Conservation (phyloP, 2,888 invertebrate genomes). For the Fissipunctia ypsillon region DNA sequence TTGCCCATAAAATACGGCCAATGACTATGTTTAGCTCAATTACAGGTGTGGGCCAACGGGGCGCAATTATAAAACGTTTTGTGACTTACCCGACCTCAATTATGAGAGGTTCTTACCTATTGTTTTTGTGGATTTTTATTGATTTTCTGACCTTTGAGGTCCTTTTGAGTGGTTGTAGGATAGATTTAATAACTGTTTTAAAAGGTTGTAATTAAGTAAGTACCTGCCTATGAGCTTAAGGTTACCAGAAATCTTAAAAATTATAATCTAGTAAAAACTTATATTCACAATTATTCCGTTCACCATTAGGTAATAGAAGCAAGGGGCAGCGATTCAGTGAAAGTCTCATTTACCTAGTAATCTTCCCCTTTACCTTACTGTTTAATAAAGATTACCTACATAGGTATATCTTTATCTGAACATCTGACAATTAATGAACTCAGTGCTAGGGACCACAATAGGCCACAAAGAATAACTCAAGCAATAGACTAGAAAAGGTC, state of each 20-base stretch:
- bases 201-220: constrained; percentile 25
- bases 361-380: too few species aligned
- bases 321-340: not conserved
- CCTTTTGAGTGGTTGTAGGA: constrained; percentile 18
- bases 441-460: not conserved
- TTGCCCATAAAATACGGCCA: constrained; percentile 72
- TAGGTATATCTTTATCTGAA: not conserved
- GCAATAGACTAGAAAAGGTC: not conserved
- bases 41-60: constrained; percentile 69
- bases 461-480: not conserved
- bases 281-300: not conserved
- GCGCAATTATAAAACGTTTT: constrained; percentile 80
- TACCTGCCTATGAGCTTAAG: not conserved
- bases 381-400: too few species aligned
- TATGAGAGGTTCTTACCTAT: constrained; percentile 52
- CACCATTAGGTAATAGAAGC: not conserved
- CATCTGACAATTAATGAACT: not conserved
- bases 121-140: constrained; percentile 63
- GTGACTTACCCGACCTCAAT: constrained; percentile 71
- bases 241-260: not conserved
- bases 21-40: constrained; percentile 77
- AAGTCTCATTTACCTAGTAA: too few species aligned
- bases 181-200: constrained; percentile 27
- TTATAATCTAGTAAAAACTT: not conserved
- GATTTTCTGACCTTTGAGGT: constrained; percentile 54